Evolutionary conservation across 2,113 vertebrate species (phyloP).

Genomic region (Corynorhinus townsendii): DNA sequence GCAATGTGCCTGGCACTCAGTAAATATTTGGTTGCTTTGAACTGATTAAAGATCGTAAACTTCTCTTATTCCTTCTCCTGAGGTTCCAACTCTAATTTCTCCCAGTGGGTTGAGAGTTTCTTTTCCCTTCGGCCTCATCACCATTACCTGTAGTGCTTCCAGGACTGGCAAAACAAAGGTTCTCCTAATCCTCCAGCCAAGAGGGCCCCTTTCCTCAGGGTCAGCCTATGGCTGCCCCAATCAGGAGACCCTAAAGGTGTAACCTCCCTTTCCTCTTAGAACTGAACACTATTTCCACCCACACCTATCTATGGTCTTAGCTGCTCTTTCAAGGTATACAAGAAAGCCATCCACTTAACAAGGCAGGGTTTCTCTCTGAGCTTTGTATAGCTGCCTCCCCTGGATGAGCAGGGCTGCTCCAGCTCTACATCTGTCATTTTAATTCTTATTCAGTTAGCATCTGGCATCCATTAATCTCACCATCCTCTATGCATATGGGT

Average conservation of each 20-base stretch:
- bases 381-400: neutral
- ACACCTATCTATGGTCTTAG: neutral
- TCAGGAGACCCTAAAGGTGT: neutral
- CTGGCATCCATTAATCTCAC: constrained; percentile 22
- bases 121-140: neutral
- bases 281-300: neutral
- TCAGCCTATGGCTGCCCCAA: neutral
- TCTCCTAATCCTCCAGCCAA: neutral
- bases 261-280: neutral
- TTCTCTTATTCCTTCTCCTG: neutral
- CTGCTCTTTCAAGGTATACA: neutral
- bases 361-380: neutral
- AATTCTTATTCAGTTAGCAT: constrained; percentile 36
- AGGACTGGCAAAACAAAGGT: neutral
- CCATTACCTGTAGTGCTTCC: neutral
- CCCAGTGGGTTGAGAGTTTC: neutral
- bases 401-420: neutral
- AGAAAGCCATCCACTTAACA: neutral
- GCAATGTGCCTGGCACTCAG: neutral
- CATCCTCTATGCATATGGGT: neutral
- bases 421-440: neutral
- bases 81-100: neutral
- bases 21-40: neutral
- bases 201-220: neutral
- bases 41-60: neutral